These are phyloP conservation scores for Hedya salicella DNA, from an alignment of 2,888 invertebrate species.

Conservation along the genomic window DNA sequence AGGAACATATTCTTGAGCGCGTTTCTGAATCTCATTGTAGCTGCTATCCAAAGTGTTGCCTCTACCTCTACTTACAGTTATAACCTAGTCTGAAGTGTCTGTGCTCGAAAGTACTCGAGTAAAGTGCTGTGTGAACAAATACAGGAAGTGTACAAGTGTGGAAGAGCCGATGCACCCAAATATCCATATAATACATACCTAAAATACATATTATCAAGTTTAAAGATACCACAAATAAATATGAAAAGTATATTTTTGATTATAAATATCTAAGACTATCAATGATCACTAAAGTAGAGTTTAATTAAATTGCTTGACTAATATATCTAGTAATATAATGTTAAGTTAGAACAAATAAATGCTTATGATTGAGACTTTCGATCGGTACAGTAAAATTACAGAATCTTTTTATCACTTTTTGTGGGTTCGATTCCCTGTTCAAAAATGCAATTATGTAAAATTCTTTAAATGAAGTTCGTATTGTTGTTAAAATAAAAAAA, in stretches of 20 bases:
- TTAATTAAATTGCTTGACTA: too few relatives aligned
- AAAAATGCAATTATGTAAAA: too few relatives aligned
- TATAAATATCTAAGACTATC: slow-evolving; percentile 7
- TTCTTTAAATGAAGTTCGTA: too few relatives aligned
- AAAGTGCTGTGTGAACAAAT: slow-evolving; percentile 5
- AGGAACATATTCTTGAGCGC: not conserved
- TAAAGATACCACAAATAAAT: not conserved
- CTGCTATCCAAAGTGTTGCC: not conserved
- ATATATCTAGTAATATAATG: too few relatives aligned
- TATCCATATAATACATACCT: slow-evolving; percentile 6
- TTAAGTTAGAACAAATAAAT: too few relatives aligned
- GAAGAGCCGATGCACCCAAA: not conserved
- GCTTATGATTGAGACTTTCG: too few relatives aligned
- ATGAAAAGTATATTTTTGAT: not conserved
- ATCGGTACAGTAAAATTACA: too few relatives aligned
- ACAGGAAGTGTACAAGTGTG: not conserved
- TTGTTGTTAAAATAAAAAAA: too few relatives aligned
- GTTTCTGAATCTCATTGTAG: not conserved
- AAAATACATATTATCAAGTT: slow-evolving; percentile 12
- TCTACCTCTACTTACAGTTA: slow-evolving; percentile 25
- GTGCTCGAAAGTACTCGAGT: slow-evolving; percentile 5
- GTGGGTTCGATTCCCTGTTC: too few relatives aligned
- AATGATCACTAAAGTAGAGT: slow-evolving; percentile 8
- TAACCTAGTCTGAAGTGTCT: slow-evolving; percentile 1
- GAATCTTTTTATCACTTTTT: too few relatives aligned